Percentiles rank a stretch among this genome's conserved stretches.
phyloP scores from a whole-genome alignment of 2,888 invertebrate species.

The Catocala fraxini region DNA sequence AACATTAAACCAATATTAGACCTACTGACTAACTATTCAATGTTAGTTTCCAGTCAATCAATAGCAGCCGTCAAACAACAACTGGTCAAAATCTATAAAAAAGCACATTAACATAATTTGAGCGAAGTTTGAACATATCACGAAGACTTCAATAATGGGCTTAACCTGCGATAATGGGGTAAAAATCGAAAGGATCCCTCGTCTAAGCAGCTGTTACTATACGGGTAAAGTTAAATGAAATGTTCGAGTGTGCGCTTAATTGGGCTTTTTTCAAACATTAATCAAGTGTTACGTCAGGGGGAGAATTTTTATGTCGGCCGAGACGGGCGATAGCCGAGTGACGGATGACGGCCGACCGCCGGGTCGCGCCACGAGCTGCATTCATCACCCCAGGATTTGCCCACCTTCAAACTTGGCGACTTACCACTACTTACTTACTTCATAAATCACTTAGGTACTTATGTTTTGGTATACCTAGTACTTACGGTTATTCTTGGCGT shows the following conservation, averaged over 20 bases:
- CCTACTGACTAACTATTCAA: not conserved
- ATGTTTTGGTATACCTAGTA: not conserved
- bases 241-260: constrained; percentile 78
- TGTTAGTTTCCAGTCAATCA: not conserved
- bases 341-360: constrained; percentile 70
- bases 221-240: constrained; percentile 77
- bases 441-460: constrained; percentile 9
- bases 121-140: constrained; percentile 19
- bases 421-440: constrained; percentile 14
- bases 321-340: constrained; percentile 70
- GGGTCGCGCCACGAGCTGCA: constrained; percentile 68
- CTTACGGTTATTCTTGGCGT: not conserved
- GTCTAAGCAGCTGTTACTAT: constrained; percentile 63
- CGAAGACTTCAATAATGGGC: constrained; percentile 30
- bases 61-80: constrained; percentile 8
- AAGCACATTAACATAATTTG: constrained; percentile 6
- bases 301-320: constrained; percentile 79
- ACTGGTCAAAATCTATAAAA: constrained; percentile 21
- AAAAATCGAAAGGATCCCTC: constrained; percentile 48
- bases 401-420: constrained; percentile 43
- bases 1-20: not conserved
- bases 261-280: constrained; percentile 85
- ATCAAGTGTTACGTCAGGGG: constrained; percentile 80
- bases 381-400: constrained; percentile 67
- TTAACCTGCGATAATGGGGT: constrained; percentile 54